A percentile compares a stretch with the other conserved stretches of the same genome.
phyloP scores from a whole-genome alignment of 2,888 invertebrate species.

The Ischnus inquisitorius region DNA sequence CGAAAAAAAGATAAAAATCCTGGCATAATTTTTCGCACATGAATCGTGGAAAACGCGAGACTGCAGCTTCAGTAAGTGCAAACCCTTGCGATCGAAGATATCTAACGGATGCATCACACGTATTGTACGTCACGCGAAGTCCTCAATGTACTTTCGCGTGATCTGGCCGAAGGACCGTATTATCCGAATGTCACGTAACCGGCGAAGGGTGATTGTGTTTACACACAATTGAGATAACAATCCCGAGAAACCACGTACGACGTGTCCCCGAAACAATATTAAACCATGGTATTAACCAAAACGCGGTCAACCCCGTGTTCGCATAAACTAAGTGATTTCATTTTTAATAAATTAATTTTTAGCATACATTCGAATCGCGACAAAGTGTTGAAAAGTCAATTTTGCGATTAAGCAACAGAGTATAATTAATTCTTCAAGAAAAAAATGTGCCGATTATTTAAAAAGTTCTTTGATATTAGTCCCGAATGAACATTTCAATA shows the following conservation, averaged over 20 bases:
- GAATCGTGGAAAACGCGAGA: slow-evolving; percentile 6
- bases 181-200: slow-evolving; percentile 42
- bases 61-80: neutral
- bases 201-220: slow-evolving; percentile 18
- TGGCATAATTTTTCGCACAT: neutral
- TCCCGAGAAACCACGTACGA: neutral
- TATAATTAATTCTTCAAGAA: neutral
- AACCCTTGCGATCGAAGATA: slow-evolving; percentile 14
- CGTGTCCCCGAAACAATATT: neutral
- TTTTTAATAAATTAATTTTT: neutral
- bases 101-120: slow-evolving; percentile 25
- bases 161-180: slow-evolving; percentile 17
- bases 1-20: neutral
- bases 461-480: neutral
- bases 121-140: slow-evolving; percentile 5
- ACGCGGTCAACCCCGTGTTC: neutral
- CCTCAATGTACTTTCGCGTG: slow-evolving; percentile 23
- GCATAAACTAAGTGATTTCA: neutral
- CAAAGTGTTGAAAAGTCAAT: neutral
- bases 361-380: neutral
- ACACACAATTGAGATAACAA: slow-evolving; percentile 49
- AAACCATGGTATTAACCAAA: neutral
- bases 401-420: neutral
- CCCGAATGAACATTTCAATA: neutral
- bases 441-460: neutral